A percentile compares a stretch with the other conserved stretches of the same genome.
phyloP scores from a whole-genome alignment of 2,888 invertebrate genomes.

The Noctua janthina region DNA sequence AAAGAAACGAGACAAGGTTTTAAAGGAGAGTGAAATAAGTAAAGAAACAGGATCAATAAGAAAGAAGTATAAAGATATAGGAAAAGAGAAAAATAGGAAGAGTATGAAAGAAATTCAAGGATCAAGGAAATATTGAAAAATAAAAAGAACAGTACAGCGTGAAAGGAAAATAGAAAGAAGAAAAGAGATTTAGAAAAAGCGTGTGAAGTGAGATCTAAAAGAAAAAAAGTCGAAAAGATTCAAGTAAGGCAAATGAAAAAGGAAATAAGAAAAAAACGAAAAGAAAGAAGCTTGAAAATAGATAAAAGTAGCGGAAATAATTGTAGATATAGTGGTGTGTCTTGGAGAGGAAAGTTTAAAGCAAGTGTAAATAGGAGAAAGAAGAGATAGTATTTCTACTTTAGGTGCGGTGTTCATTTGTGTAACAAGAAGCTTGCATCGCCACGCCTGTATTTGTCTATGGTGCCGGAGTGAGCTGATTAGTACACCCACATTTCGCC shows the following conservation, averaged over 20 bases:
- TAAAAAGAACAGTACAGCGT: background rate
- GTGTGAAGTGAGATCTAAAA: slow-evolving; percentile 14
- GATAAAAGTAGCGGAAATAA: slow-evolving; percentile 3
- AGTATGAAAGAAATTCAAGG: background rate
- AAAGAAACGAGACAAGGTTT: background rate
- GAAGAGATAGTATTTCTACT: slow-evolving; percentile 11
- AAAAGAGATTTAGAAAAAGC: background rate
- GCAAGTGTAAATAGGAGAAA: background rate
- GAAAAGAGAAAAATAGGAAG: background rate
- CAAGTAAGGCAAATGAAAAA: background rate
- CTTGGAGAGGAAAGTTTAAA: slow-evolving; percentile 6
- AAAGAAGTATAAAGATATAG: background rate
- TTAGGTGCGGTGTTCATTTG: slow-evolving; percentile 15
- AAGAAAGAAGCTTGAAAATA: background rate
- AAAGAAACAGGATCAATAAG: background rate
- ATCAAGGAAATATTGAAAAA: background rate
- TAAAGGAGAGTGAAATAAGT: background rate
- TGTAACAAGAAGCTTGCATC: no score
- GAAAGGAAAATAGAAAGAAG: background rate
- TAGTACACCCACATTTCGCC: background rate
- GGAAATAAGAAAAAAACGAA: background rate
- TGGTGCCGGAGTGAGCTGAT: background rate
- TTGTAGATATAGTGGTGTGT: background rate
- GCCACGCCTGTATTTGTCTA: background rate
- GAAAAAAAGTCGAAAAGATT: background rate